Percentiles rank a stretch among this genome's conserved stretches.
Evolutionary conservation across 2,113 vertebrate genomes (phyloP).

Genomic region (Lagopus leucura): DNA sequence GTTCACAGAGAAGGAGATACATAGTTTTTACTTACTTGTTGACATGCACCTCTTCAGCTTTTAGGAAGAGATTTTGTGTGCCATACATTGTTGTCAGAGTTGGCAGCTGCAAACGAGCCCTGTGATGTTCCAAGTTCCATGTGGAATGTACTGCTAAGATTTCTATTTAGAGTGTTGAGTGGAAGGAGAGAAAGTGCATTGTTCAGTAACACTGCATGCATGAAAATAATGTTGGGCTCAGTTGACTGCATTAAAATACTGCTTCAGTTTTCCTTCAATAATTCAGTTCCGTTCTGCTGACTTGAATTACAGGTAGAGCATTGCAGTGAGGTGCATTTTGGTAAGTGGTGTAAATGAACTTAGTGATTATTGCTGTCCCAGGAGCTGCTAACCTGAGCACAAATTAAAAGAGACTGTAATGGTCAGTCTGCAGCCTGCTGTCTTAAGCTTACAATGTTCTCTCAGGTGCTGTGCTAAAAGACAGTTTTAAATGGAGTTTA

Average conservation of each 20-base stretch:
- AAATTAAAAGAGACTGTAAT: neutral
- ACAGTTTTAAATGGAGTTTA: neutral
- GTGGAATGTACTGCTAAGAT: neutral
- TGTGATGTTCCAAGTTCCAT: neutral
- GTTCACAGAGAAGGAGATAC: neutral
- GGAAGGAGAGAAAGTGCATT: constrained; percentile 3
- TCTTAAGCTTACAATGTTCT: neutral
- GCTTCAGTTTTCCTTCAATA: neutral
- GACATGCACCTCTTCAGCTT: neutral
- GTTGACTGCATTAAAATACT: neutral
- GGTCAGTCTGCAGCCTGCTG: neutral
- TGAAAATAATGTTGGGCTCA: neutral
- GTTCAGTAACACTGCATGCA: constrained; percentile 3
- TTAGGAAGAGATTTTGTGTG: neutral
- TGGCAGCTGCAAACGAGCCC: neutral
- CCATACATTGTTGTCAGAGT: neutral
- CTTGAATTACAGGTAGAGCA: neutral
- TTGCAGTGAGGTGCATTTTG: neutral
- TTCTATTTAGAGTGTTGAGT: neutral
- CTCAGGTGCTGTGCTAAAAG: neutral
- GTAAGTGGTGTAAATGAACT: neutral
- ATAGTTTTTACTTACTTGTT: neutral
- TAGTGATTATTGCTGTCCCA: neutral
- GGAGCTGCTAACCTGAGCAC: neutral
- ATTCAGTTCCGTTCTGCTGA: neutral